Conservation (phyloP, 2,888 invertebrate genomes). For the Acanthopleura granulata region DNA sequence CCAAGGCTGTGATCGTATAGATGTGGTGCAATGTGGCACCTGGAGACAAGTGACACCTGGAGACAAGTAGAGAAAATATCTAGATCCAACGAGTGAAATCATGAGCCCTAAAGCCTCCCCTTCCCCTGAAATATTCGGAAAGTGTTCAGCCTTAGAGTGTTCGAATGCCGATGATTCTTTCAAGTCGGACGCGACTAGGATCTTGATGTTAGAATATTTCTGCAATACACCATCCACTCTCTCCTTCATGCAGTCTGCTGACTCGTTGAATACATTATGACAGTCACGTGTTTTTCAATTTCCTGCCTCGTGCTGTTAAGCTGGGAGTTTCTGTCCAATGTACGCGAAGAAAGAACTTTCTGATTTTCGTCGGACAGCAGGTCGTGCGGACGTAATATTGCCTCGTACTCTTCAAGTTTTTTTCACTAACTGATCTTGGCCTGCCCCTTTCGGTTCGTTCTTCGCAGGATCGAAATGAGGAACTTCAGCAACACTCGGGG, state of each 20-base stretch:
- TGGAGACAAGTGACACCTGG: not conserved
- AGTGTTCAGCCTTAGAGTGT: not conserved
- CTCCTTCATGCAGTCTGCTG: not conserved
- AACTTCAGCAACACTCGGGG: too few species aligned
- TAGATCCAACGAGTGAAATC: not conserved
- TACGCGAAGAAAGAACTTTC: not conserved
- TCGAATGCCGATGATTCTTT: not conserved
- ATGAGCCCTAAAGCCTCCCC: not conserved
- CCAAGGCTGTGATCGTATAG: not conserved
- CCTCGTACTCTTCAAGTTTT: too few species aligned
- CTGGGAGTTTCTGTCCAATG: not conserved
- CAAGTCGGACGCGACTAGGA: not conserved
- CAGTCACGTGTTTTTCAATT: not conserved
- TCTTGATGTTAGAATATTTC: not conserved
- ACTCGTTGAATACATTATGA: not conserved
- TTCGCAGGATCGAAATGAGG: too few species aligned
- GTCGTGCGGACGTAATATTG: too few species aligned
- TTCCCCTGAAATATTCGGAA: not conserved
- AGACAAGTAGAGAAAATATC: not conserved
- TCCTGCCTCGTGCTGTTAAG: not conserved
- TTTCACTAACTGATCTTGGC: too few species aligned
- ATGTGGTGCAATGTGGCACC: not conserved
- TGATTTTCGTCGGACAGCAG: too few species aligned
- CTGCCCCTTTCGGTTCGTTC: too few species aligned
- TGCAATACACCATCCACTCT: not conserved